A percentile compares a stretch with the other conserved stretches of the same genome.
Evolutionary conservation across 2,888 invertebrate species (phyloP).

Genomic region (Heliconius hortense): DNA sequence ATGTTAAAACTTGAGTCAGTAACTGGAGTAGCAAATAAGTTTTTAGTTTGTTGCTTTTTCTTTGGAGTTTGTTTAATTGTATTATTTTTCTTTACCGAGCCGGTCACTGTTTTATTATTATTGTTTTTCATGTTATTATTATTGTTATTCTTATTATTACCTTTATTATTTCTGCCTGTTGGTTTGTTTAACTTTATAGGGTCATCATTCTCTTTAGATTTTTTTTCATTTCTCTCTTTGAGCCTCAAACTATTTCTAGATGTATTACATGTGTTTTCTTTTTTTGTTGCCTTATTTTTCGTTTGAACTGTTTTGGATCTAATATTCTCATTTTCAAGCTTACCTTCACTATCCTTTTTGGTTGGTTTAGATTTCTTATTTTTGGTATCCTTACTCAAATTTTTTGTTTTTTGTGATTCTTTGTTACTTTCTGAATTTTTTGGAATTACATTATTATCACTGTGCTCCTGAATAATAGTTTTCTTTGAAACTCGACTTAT

Average conservation of each 20-base stretch:
- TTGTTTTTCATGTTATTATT: slow-evolving; percentile 5
- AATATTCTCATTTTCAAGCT: slow-evolving; percentile 3
- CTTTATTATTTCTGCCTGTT: neutral
- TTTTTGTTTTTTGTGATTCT: slow-evolving; percentile 1
- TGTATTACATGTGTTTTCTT: slow-evolving; percentile 22
- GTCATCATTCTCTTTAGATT: neutral
- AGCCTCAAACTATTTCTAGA: slow-evolving; percentile 29
- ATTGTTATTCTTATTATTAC: slow-evolving; percentile 5
- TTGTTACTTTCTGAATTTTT: slow-evolving; percentile 18
- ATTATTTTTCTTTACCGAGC: slow-evolving; percentile 13
- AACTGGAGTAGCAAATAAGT: slow-evolving; percentile 14
- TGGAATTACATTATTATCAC: neutral
- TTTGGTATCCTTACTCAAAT: neutral
- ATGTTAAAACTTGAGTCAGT: slow-evolving; percentile 30
- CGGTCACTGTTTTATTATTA: slow-evolving; percentile 10
- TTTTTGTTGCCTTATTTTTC: slow-evolving; percentile 10
- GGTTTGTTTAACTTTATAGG: neutral
- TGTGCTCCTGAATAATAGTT: slow-evolving; percentile 11
- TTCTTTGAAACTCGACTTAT: slow-evolving; percentile 17
- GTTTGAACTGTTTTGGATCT: slow-evolving; percentile 7
- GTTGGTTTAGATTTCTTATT: slow-evolving; percentile 11
- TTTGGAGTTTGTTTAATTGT: slow-evolving; percentile 20
- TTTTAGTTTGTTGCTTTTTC: slow-evolving; percentile 19
- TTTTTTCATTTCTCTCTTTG: slow-evolving; percentile 28
- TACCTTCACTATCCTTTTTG: neutral